These are phyloP conservation scores for Hyperoplus lanceolatus DNA, from an alignment of 2,797 vertebrate species.

Conservation along the genomic window DNA sequence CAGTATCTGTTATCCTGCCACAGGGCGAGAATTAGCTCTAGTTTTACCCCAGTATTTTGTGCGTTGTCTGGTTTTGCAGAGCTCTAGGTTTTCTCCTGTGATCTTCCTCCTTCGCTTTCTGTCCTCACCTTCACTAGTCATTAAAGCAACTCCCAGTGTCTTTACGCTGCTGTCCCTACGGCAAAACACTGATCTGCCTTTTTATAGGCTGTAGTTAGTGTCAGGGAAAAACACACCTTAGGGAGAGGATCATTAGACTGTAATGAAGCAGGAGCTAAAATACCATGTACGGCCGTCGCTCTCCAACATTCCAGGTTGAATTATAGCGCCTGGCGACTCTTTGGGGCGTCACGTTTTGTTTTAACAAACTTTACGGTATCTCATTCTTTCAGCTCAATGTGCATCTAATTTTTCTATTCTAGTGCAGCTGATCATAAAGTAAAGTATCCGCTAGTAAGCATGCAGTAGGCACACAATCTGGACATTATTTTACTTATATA, in stretches of 20 bases:
- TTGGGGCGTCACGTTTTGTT: constrained; percentile 37
- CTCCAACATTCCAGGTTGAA: constrained; percentile 77
- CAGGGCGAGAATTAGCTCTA: constrained; percentile 21
- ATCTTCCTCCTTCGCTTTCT: constrained; percentile 47
- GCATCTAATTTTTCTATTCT: too few relatives aligned
- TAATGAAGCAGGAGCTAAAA: constrained; percentile 83
- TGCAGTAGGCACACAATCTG: too few relatives aligned
- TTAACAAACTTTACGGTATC: constrained; percentile 44
- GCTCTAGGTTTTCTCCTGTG: constrained; percentile 49
- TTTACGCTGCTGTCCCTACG: constrained; percentile 42
- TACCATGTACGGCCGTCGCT: constrained; percentile 64
- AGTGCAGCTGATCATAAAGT: too few relatives aligned
- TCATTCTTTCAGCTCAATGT: constrained; percentile 45
- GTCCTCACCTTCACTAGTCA: constrained; percentile 53
- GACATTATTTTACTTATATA: too few relatives aligned
- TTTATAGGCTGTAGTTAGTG: constrained; percentile 79
- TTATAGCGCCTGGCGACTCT: constrained; percentile 64
- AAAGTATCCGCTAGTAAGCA: too few relatives aligned
- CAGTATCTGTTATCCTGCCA: constrained; percentile 39
- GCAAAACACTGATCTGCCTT: constrained; percentile 66
- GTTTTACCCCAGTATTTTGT: constrained; percentile 43
- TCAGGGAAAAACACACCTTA: constrained; percentile 67
- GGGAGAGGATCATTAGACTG: constrained; percentile 75
- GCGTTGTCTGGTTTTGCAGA: constrained; percentile 35
- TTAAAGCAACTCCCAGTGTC: constrained; percentile 37